phyloP scores from a whole-genome alignment of 2,797 vertebrate genomes.

The Rhynchonycteris naso region DNA sequence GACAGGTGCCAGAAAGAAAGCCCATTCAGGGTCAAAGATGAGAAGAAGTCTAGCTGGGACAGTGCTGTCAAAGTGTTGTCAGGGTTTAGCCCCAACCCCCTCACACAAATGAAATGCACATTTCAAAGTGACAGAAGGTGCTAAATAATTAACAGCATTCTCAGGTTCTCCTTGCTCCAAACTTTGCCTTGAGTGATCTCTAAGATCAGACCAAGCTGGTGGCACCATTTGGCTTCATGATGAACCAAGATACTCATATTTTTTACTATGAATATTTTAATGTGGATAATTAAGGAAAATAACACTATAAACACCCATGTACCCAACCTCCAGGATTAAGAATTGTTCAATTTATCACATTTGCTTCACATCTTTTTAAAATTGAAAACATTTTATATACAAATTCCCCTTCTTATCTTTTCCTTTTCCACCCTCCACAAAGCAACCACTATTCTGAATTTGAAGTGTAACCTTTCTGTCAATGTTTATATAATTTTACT shows the following conservation, averaged over 20 bases:
- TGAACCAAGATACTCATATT: not conserved
- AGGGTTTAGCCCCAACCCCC: not conserved
- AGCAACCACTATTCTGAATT: not conserved
- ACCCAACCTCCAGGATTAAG: not conserved
- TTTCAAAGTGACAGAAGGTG: conserved; percentile 52
- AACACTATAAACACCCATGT: not conserved
- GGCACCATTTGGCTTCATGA: not conserved
- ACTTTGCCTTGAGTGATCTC: not conserved
- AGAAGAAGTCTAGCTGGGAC: not conserved
- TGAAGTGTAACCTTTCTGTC: not conserved
- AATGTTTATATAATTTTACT: not conserved
- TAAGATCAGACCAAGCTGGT: not conserved
- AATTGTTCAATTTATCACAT: conserved; percentile 29
- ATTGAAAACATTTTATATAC: conserved; percentile 8
- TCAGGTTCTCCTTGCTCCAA: not conserved
- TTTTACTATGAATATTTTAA: conserved; percentile 28
- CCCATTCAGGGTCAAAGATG: not conserved
- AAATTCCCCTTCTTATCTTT: conserved; percentile 4
- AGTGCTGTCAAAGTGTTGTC: not conserved
- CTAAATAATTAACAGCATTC: conserved; percentile 65
- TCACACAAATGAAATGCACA: conserved; percentile 31
- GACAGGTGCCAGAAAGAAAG: conserved; percentile 30
- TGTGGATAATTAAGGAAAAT: conserved; percentile 18
- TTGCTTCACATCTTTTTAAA: conserved; percentile 9
- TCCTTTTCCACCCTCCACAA: not conserved